Evolutionary conservation across 2,797 vertebrate species (phyloP).

Genomic region (Buceros bicornis): DNA sequence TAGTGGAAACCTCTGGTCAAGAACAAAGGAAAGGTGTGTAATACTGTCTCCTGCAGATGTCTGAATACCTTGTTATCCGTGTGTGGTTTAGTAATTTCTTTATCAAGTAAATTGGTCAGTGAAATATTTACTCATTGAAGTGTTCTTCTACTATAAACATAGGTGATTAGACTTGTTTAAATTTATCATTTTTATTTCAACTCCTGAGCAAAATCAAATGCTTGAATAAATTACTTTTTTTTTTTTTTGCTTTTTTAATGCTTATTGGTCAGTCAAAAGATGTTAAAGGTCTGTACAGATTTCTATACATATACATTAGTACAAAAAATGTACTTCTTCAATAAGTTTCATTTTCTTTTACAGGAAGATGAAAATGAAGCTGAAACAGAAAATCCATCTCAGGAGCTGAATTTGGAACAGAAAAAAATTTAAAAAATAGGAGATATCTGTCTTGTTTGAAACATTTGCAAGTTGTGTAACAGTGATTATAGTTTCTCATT

Average conservation of each 20-base stretch:
- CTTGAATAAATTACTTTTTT: background rate
- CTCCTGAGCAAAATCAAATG: background rate
- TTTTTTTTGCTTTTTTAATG: background rate
- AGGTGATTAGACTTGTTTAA: background rate
- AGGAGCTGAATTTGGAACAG: slow-evolving; percentile 85
- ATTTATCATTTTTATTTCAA: background rate
- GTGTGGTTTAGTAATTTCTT: background rate
- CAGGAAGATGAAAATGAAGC: slow-evolving; percentile 90
- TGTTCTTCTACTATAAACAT: background rate
- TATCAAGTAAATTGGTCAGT: background rate
- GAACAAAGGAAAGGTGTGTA: slow-evolving; percentile 29
- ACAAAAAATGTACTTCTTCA: slow-evolving; percentile 1
- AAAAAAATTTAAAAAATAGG: slow-evolving; percentile 84
- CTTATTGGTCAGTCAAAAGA: background rate
- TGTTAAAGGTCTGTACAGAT: background rate
- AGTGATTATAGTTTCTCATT: slow-evolving; percentile 78
- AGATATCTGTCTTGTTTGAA: slow-evolving; percentile 67
- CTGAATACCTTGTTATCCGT: background rate
- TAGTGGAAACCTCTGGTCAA: slow-evolving; percentile 50
- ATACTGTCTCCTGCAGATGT: background rate
- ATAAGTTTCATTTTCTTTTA: slow-evolving; percentile 76
- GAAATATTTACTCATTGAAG: slow-evolving; percentile 8
- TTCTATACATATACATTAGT: background rate
- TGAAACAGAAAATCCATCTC: slow-evolving; percentile 79
- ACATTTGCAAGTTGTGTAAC: slow-evolving; percentile 68